Percentiles rank a stretch among this genome's conserved stretches.
Conservation (phyloP, 1,140 invertebrate species). For the Homalodisca vitripennis region DNA sequence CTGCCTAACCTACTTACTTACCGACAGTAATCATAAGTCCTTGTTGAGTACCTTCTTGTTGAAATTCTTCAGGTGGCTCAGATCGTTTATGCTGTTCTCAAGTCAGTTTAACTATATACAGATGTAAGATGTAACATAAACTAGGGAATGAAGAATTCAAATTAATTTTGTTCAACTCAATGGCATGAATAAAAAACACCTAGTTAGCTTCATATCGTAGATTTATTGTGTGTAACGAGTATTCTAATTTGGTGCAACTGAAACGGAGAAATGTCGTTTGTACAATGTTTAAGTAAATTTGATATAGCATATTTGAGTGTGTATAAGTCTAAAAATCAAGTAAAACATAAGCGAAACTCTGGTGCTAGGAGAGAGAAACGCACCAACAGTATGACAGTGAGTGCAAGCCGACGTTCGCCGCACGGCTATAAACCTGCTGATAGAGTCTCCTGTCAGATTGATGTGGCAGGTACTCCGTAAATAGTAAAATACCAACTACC, state of each 20-base stretch:
- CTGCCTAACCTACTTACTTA: too few species aligned
- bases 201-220: not conserved
- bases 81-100: too few species aligned
- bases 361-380: slow-evolving; percentile 47
- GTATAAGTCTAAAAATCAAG: slow-evolving; percentile 48
- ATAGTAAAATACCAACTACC: too few species aligned
- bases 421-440: slow-evolving; percentile 42
- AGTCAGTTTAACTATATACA: not conserved
- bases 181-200: not conserved
- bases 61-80: too few species aligned
- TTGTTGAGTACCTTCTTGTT: too few species aligned
- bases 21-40: too few species aligned
- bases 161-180: not conserved
- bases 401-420: slow-evolving; percentile 22
- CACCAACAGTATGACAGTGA: slow-evolving; percentile 5
- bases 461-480: slow-evolving; percentile 8
- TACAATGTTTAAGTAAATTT: not conserved
- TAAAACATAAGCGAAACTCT: slow-evolving; percentile 48
- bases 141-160: too few species aligned
- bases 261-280: not conserved
- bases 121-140: not conserved
- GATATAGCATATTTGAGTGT: not conserved
- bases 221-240: not conserved
- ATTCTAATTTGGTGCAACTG: too few species aligned
- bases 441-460: slow-evolving; percentile 32